Conservation (phyloP, 2,797 vertebrate genomes). For the Paramormyrops hopkinsi region DNA sequence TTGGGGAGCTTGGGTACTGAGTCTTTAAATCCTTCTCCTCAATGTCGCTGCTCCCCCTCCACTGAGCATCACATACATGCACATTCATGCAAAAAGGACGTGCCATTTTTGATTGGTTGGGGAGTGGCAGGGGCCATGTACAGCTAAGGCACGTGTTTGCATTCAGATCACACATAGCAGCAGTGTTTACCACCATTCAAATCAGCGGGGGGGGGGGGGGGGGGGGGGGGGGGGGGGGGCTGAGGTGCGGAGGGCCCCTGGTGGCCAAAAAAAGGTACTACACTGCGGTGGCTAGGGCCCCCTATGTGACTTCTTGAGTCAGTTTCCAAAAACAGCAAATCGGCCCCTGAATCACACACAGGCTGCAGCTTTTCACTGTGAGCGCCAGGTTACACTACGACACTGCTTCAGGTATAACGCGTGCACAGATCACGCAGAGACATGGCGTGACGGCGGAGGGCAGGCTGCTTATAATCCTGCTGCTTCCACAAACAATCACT, state of each 20-base stretch:
- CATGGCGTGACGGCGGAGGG: not conserved
- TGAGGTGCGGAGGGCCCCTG: not conserved
- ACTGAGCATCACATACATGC: not conserved
- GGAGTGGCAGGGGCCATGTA: not conserved
- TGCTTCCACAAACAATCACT: not conserved
- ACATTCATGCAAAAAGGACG: not conserved
- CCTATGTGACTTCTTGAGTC: not conserved
- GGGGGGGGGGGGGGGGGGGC: not conserved
- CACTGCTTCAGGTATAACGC: not conserved
- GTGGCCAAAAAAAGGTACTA: not conserved
- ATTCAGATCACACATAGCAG: not conserved
- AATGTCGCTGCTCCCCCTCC: not conserved
- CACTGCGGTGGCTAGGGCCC: not conserved
- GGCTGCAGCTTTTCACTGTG: not conserved
- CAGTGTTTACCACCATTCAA: not conserved
- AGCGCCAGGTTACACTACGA: not conserved
- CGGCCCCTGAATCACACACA: not conserved
- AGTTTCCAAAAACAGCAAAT: not conserved
- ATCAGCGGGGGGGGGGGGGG: not conserved
- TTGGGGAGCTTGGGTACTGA: not conserved
- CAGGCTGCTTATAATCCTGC: not conserved
- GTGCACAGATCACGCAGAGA: not conserved
- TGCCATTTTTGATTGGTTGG: not conserved
- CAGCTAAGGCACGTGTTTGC: not conserved
- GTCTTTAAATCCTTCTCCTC: not conserved